Conservation (phyloP, 2,797 vertebrate species). For the Taeniopygia guttata region DNA sequence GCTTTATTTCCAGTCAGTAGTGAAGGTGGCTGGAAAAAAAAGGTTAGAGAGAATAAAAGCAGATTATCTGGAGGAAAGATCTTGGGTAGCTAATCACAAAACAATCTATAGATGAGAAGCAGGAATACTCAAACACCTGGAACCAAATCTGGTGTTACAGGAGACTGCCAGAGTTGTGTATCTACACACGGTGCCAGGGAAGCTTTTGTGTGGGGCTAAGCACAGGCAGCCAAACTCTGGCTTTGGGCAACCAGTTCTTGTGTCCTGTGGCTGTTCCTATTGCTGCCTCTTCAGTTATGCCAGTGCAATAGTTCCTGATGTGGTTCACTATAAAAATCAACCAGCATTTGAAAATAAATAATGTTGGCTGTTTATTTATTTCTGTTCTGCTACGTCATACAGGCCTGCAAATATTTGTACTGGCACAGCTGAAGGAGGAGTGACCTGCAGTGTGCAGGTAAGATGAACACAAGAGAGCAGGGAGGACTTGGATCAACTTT, state of each 20-base stretch:
- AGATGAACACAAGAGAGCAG: background rate
- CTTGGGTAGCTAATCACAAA: background rate
- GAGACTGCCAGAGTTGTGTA: background rate
- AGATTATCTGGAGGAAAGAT: background rate
- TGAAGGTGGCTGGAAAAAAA: background rate
- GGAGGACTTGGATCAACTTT: background rate
- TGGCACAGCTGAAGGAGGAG: background rate
- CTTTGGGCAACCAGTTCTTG: background rate
- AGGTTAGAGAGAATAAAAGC: background rate
- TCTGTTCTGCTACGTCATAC: background rate
- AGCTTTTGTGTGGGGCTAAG: background rate
- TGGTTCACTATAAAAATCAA: background rate
- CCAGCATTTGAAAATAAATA: background rate
- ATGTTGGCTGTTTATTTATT: background rate
- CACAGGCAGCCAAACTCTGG: background rate
- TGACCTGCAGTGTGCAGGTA: background rate
- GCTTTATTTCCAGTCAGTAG: background rate
- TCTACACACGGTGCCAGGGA: background rate
- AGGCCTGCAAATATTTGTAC: background rate
- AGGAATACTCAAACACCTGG: background rate
- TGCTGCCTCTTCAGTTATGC: background rate
- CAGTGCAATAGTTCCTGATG: background rate
- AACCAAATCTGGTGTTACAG: background rate
- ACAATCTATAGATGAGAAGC: background rate
- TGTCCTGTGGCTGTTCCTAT: background rate